phyloP scores from a whole-genome alignment of 1,140 invertebrate genomes.

The Anoplolepis gracilipes region DNA sequence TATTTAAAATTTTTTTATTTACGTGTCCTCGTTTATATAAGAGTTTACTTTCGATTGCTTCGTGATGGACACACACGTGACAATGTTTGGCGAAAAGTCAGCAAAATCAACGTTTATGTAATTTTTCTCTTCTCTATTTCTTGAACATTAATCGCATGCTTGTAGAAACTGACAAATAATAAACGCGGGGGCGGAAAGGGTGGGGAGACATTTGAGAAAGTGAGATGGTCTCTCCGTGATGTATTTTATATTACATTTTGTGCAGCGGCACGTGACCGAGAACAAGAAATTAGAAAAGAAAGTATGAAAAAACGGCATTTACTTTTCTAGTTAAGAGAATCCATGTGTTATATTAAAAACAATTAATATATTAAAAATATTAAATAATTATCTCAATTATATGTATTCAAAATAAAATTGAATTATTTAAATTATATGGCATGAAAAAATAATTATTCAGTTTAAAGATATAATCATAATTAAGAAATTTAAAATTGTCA shows the following conservation, averaged over 20 bases:
- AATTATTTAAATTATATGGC: background rate
- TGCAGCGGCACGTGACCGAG: constrained; percentile 40
- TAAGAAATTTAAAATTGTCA: constrained; percentile 3
- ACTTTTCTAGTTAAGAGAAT: background rate
- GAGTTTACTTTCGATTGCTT: background rate
- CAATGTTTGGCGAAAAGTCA: background rate
- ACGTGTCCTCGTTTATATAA: background rate
- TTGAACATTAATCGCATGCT: constrained; percentile 26
- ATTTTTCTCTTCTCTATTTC: background rate
- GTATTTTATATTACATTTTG: constrained; percentile 19
- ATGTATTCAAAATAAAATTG: background rate
- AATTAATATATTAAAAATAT: too few species aligned
- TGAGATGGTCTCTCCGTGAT: background rate
- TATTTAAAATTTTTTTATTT: background rate
- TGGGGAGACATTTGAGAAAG: constrained; percentile 24
- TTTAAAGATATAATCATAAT: background rate
- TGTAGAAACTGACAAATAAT: constrained; percentile 46
- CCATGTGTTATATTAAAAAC: background rate
- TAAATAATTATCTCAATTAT: constrained; percentile 1
- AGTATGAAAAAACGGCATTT: constrained; percentile 7
- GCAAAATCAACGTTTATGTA: constrained; percentile 6
- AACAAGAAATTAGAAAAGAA: constrained; percentile 57
- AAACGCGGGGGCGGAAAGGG: background rate
- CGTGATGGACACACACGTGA: too few species aligned
- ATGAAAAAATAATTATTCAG: background rate